Conservation (phyloP, 2,797 vertebrate species). For the Podargus strigoides region DNA sequence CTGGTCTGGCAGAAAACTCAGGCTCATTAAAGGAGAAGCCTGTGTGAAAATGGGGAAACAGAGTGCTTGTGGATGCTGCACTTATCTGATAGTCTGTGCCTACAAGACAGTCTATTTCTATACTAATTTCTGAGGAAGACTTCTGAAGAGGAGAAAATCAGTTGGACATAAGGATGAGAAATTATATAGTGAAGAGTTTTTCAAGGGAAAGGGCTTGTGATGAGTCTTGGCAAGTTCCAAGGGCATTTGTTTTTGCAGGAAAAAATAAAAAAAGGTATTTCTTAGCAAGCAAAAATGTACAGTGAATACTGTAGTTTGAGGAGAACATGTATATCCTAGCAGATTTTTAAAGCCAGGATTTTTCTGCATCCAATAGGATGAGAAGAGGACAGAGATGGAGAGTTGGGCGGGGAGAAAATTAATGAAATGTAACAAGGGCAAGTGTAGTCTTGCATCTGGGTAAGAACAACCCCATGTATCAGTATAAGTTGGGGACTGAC, state of each 20-base stretch:
- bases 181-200: not conserved
- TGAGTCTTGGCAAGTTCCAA: not conserved
- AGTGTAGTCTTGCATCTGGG: too few species aligned
- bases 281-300: not conserved
- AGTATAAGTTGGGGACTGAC: too few species aligned
- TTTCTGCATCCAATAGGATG: not conserved
- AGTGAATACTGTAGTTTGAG: not conserved
- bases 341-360: not conserved
- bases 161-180: not conserved
- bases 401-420: too few species aligned
- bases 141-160: not conserved
- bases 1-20: not conserved
- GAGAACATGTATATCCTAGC: not conserved
- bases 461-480: too few species aligned
- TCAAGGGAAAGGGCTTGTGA: not conserved
- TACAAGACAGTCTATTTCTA: not conserved
- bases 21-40: not conserved
- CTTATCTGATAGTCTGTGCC: not conserved
- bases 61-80: not conserved
- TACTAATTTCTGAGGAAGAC: not conserved
- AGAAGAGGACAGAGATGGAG: not conserved
- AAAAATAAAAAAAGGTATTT: not conserved
- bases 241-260: not conserved
- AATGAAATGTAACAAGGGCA: too few species aligned
- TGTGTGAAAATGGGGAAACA: not conserved